Evolutionary conservation across 2,797 vertebrate genomes (phyloP).

Genomic region (Sylvilagus floridanus): DNA sequence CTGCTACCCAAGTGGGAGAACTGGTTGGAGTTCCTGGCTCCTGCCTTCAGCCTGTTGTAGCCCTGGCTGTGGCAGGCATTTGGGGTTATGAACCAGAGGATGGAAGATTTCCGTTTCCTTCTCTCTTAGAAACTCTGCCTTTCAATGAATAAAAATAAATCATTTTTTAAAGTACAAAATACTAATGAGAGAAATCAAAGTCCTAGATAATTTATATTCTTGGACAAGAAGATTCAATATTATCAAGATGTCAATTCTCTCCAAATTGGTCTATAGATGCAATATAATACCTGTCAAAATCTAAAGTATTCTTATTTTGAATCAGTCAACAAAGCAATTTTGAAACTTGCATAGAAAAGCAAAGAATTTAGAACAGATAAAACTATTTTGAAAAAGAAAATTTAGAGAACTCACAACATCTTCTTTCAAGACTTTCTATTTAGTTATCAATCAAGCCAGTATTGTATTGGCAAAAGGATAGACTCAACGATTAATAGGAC

Average conservation of each 20-base stretch:
- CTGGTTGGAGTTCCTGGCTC: too few species aligned
- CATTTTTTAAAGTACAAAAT: neutral
- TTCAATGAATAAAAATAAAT: too few species aligned
- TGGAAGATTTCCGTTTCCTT: too few species aligned
- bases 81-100: too few species aligned
- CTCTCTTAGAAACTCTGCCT: too few species aligned
- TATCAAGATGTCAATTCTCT: neutral
- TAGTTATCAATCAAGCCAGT: neutral
- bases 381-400: neutral
- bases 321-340: slow-evolving; percentile 8
- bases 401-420: neutral
- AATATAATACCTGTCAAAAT: neutral
- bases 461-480: neutral
- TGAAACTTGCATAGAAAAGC: neutral
- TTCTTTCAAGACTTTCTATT: neutral
- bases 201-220: neutral
- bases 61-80: too few species aligned
- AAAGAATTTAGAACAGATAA: neutral
- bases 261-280: neutral
- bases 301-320: neutral
- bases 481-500: neutral
- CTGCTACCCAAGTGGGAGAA: too few species aligned
- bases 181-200: neutral
- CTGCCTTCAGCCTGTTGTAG: too few species aligned
- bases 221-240: neutral